Evolutionary conservation across 2,113 vertebrate genomes (phyloP).

Genomic region (Trinectes maculatus): DNA sequence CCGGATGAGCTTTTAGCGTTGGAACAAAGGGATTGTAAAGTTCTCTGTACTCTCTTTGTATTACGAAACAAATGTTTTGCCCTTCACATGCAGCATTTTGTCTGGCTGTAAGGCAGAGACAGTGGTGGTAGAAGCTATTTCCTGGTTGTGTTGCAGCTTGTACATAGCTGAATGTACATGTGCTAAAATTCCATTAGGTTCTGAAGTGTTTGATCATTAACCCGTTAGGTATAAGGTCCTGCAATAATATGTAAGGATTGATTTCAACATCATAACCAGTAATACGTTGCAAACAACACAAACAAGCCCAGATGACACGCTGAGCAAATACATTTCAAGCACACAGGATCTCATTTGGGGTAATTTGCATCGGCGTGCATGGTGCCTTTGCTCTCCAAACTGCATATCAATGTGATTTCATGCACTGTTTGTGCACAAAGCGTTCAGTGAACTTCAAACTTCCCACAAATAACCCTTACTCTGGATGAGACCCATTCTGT

Average conservation of each 20-base stretch:
- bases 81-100: constrained; percentile 23
- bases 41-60: constrained; percentile 19
- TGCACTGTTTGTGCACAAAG: constrained; percentile 64
- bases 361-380: constrained; percentile 42
- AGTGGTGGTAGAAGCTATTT: not conserved
- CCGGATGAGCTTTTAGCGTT: not conserved
- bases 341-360: constrained; percentile 9
- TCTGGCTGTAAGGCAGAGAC: not conserved
- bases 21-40: constrained; percentile 9
- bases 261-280: not conserved
- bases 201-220: not conserved
- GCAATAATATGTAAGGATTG: not conserved
- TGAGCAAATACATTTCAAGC: not conserved
- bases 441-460: constrained; percentile 55
- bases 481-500: constrained; percentile 29
- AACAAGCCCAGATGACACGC: not conserved
- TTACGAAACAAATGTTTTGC: constrained; percentile 49
- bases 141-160: not conserved
- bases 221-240: not conserved
- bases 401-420: constrained; percentile 54
- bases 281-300: not conserved
- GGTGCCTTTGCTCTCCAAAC: constrained; percentile 17
- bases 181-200: constrained; percentile 2
- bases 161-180: not conserved
- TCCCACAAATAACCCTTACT: constrained; percentile 27